Base-by-base conservation (phyloP, 2,113 vertebrate genomes). In the Columbina picui region DNA sequence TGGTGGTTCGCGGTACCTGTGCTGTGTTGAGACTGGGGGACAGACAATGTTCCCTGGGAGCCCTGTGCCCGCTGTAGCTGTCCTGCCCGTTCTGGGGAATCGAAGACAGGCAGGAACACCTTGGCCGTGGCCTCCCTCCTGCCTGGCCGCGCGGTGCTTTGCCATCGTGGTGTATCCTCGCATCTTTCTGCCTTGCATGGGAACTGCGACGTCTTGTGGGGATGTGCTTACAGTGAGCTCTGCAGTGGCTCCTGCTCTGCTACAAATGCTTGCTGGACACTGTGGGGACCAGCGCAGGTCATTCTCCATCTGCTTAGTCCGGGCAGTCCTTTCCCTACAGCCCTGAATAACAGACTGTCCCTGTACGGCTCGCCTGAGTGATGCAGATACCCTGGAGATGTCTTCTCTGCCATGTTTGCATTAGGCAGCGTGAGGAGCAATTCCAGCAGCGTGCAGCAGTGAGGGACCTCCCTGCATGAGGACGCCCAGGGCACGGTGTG, bases 331-430 rank as follows among this genome's bases (percentile, higher is more conserved):
- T 93, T 75, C 14, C 8, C 14, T 36, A 16, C 15, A 43, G 68
- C 50, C 14, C 45, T 22, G 25, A 36, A 6, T 32, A 29, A 6
- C 0, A 1, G 26, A 14, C 45, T 32, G 71, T 45, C 32, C 27
- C n/a, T 38, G 6, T 25, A 22, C 0, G 0, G 12, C 76, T 84
- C 3, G 5, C 49, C 32, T 7, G 29, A 41, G 21, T 2, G 5
- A 52, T 43, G 59, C 10, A 2, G 43, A 25, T 52, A 11, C 36
- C 17, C 55, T 41, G 60, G 59, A 84, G n/a, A 3, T 71, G n/a
- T 53, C 45, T 49, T 50, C 49, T 69, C 25, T 60, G 38, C 78
- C 1, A 0, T 3, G 4, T 84, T 59, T 74, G 41, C 7, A 12
- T 84, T 53, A 53, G 47, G 26, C 1, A 19, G 19, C 13, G 1